Evolutionary conservation across 2,113 vertebrate genomes (phyloP).

Genomic region (Climacteris rufus): DNA sequence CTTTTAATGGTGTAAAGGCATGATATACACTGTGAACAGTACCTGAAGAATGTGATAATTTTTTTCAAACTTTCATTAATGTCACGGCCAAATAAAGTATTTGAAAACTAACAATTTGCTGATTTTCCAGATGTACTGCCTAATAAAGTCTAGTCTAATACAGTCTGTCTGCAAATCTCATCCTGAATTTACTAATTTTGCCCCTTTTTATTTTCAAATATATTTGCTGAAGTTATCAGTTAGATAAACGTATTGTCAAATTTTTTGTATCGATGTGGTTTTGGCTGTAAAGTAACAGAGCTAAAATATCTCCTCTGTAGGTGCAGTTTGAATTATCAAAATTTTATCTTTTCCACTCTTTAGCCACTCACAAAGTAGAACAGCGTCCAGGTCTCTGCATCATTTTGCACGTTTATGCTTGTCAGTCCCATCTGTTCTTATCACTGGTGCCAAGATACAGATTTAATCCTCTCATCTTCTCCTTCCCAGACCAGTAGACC

Average conservation of each 20-base stretch:
- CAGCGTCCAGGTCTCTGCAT: background rate
- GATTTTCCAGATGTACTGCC: background rate
- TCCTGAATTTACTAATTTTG: background rate
- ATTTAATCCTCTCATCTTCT: background rate
- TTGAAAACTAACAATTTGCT: background rate
- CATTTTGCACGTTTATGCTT: background rate
- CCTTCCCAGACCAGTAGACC: background rate
- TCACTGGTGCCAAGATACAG: background rate
- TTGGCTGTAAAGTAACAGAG: background rate
- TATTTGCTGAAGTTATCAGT: background rate
- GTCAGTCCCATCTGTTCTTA: background rate
- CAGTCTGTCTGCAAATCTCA: background rate
- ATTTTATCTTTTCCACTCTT: background rate
- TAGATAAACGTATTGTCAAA: background rate
- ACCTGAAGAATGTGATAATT: background rate
- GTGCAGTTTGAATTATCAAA: background rate
- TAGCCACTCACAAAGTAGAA: background rate
- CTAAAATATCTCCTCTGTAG: background rate
- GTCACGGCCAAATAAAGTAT: background rate
- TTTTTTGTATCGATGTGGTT: background rate
- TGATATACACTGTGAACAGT: background rate
- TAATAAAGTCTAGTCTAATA: background rate
- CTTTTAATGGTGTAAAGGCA: background rate
- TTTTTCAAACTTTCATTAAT: background rate
- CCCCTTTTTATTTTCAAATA: background rate